Conservation (phyloP, 2,888 invertebrate genomes). For the Psococerastis gibbosa region DNA sequence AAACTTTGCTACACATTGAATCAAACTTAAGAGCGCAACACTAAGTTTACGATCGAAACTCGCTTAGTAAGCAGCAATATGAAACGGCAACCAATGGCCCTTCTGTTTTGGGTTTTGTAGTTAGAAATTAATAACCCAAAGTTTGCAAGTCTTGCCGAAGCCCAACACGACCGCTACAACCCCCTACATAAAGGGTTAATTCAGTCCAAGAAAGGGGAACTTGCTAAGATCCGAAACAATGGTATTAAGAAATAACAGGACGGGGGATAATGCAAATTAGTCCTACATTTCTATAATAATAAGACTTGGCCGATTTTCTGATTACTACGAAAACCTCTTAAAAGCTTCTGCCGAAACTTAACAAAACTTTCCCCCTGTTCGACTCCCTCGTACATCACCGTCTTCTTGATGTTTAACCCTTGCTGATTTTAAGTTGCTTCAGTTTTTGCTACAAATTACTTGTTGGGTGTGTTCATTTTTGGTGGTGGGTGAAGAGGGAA, state of each 20-base stretch:
- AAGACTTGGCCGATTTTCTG: constrained; percentile 10
- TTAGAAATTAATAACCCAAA: not conserved
- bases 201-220: not conserved
- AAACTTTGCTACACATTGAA: no score
- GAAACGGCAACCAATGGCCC: no score
- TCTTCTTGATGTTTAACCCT: no score
- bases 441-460: no score
- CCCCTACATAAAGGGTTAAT: not conserved
- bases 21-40: no score
- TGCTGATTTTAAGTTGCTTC: no score
- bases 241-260: constrained; percentile 4
- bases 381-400: not conserved
- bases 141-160: not conserved
- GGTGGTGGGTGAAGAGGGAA: not conserved
- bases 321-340: constrained; percentile 9
- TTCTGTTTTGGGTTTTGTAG: no score
- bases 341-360: not conserved
- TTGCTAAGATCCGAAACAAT: constrained; percentile 9
- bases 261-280: constrained; percentile 8
- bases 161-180: not conserved
- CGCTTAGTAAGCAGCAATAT: no score
- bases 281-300: constrained; percentile 10
- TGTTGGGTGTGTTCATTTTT: not conserved
- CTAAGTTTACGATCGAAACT: no score
- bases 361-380: not conserved